Evolutionary conservation across 2,113 vertebrate genomes (phyloP).

Genomic region (Marmota flaviventris): DNA sequence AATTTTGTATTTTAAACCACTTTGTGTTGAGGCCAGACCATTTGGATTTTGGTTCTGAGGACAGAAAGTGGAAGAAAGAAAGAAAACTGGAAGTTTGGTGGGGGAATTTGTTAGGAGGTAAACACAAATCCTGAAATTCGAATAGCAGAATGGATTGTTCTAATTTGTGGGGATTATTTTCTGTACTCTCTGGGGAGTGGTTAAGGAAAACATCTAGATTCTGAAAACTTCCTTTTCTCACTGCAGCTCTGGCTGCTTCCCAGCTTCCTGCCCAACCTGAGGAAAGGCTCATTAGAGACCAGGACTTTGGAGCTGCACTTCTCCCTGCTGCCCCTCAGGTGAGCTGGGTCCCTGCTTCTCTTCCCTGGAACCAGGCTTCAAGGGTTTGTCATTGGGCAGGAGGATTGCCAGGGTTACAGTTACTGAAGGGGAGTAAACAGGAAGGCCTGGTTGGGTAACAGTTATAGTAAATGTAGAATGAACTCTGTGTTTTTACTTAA

Average conservation of each 20-base stretch:
- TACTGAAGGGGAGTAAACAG: background rate
- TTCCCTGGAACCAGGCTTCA: too few species aligned
- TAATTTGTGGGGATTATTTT: background rate
- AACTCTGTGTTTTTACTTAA: background rate
- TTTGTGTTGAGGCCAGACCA: background rate
- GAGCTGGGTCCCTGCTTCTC: constrained; percentile 25
- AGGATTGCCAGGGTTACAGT: background rate
- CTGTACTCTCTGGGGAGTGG: background rate
- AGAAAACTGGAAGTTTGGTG: background rate
- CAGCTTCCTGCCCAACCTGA: background rate
- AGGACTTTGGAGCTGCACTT: constrained; percentile 31
- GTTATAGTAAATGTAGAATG: accelerated
- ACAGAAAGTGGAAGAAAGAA: background rate
- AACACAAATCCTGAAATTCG: background rate
- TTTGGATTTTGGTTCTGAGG: background rate
- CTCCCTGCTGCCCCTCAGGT: constrained; percentile 66
- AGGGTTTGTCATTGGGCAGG: background rate
- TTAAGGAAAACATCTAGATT: background rate
- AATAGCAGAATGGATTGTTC: background rate
- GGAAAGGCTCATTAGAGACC: constrained; percentile 57
- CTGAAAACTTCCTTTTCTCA: constrained; percentile 36
- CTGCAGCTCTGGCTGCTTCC: constrained; percentile 46
- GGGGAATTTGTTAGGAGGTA: background rate
- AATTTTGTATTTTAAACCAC: background rate
- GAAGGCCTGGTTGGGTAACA: background rate